Evolutionary conservation across 2,113 vertebrate species (phyloP).

Genomic region (Entelurus aequoreus): DNA sequence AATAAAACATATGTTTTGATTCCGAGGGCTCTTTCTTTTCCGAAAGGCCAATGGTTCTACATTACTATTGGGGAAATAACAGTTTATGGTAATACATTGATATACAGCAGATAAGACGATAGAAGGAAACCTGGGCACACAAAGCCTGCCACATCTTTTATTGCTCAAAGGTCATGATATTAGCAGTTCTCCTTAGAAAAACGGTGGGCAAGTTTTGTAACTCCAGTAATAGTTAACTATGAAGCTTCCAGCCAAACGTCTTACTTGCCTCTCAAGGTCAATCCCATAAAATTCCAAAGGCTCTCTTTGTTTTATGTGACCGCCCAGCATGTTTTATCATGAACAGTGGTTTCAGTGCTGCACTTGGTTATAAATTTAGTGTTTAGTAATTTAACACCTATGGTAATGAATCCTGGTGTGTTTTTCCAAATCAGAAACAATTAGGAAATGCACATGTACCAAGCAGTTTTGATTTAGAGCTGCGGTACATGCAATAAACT

Average conservation of each 20-base stretch:
- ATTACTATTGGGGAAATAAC: conserved; percentile 50
- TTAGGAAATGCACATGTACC: neutral
- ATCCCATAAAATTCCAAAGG: conserved; percentile 27
- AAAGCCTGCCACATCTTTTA: conserved; percentile 27
- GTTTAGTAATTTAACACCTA: neutral
- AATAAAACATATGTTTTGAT: conserved; percentile 24
- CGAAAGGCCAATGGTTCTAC: conserved; percentile 20
- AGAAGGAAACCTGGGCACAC: conserved; percentile 13
- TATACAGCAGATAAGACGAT: conserved; percentile 61
- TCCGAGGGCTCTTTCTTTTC: conserved; percentile 12
- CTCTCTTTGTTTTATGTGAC: conserved; percentile 23
- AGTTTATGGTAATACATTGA: conserved; percentile 45
- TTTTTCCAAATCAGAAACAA: neutral
- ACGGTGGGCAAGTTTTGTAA: conserved; percentile 19
- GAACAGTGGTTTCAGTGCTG: neutral
- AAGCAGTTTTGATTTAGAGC: neutral
- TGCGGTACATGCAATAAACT: neutral
- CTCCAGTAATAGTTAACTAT: conserved; percentile 58
- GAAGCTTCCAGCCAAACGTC: conserved; percentile 27
- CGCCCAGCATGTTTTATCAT: conserved; percentile 10
- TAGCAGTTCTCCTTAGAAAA: conserved; percentile 17
- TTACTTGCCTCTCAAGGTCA: conserved; percentile 33
- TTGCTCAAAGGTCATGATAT: conserved; percentile 43
- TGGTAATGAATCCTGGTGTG: neutral
- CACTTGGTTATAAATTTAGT: neutral